A percentile compares a stretch with the other conserved stretches of the same genome.
Evolutionary conservation across 2,113 vertebrate genomes (phyloP).

Genomic region (Nycticebus coucang): DNA sequence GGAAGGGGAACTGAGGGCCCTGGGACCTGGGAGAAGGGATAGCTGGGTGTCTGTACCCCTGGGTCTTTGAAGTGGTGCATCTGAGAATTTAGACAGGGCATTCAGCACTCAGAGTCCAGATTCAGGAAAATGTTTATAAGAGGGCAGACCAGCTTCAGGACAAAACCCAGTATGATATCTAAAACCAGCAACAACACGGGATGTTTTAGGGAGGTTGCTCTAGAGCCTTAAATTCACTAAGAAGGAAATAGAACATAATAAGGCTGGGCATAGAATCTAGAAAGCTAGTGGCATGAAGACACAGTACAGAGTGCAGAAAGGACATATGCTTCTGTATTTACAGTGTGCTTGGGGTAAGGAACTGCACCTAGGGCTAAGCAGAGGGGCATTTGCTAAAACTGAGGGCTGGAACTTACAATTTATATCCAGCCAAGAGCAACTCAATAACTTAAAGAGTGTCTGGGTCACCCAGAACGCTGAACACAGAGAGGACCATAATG

Average conservation of each 20-base stretch:
- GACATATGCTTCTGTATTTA: not conserved
- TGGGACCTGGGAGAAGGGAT: not conserved
- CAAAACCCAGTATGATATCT: not conserved
- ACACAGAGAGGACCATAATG: not conserved
- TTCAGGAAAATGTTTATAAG: slow-evolving; percentile 1
- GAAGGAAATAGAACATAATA: not conserved
- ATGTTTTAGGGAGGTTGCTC: not conserved
- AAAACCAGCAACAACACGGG: not conserved
- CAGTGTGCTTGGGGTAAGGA: not conserved
- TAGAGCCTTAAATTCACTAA: slow-evolving; percentile 16
- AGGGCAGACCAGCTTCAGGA: not conserved
- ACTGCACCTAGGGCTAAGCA: not conserved
- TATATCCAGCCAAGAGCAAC: not conserved
- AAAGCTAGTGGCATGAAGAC: not conserved
- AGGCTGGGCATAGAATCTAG: not conserved
- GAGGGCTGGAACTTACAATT: not conserved
- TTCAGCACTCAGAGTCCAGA: not conserved
- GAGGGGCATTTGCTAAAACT: not conserved
- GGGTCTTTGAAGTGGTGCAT: not conserved
- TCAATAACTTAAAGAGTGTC: not conserved
- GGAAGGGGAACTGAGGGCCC: not conserved
- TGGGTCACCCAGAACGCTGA: not conserved
- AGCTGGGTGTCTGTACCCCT: not conserved
- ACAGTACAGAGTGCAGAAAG: not conserved
- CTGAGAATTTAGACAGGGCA: not conserved